A percentile compares a stretch with the other conserved stretches of the same genome.
phyloP scores from a whole-genome alignment of 2,797 vertebrate genomes.

The Scolopax rusticola region DNA sequence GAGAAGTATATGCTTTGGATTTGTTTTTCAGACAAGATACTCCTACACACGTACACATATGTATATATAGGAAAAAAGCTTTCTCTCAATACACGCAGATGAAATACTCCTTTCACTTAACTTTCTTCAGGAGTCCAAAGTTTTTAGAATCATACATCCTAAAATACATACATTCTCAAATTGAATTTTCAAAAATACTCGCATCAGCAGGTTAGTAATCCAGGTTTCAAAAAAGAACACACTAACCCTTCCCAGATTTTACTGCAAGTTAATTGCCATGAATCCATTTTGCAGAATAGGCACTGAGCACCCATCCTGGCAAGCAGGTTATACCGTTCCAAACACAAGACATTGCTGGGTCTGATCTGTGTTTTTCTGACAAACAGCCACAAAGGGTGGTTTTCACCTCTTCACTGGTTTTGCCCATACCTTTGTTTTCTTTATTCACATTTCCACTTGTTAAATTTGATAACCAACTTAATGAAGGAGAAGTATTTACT shows the following conservation, averaged over 20 bases:
- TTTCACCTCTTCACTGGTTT: neutral
- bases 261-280: neutral
- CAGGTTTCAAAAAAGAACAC: neutral
- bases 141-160: neutral
- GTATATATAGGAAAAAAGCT: rapidly evolving
- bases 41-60: rapidly evolving
- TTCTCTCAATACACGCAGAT: neutral
- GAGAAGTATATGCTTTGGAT: neutral
- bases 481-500: constrained; percentile 62
- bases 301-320: neutral
- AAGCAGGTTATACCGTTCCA: neutral
- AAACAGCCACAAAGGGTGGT: neutral
- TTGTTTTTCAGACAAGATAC: neutral
- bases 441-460: constrained; percentile 81
- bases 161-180: neutral
- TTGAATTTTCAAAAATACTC: neutral
- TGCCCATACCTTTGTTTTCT: constrained; percentile 81
- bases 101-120: neutral
- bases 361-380: neutral
- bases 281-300: neutral
- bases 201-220: neutral
- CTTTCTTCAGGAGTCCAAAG: neutral
- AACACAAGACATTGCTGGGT: neutral
- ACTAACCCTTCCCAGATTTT: neutral
- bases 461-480: constrained; percentile 81